These are phyloP conservation scores for Acholoe squamosa DNA, from an alignment of 2,888 invertebrate species.

Conservation along the genomic window DNA sequence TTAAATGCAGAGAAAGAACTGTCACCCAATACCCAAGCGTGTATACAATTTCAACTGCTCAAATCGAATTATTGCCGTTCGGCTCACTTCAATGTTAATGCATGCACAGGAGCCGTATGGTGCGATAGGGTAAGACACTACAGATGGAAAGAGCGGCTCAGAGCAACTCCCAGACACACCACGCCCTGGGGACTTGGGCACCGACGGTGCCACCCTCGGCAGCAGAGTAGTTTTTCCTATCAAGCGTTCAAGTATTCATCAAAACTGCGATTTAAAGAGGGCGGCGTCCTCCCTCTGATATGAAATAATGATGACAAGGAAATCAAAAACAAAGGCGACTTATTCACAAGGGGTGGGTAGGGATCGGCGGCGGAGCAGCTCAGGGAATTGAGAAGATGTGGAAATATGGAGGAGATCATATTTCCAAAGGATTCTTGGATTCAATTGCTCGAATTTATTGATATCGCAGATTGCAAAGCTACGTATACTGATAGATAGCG, in stretches of 20 bases:
- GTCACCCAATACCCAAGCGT: background rate
- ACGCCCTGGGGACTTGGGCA: background rate
- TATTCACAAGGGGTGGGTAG: background rate
- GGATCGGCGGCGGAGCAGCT: too few species aligned
- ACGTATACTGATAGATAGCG: too few species aligned
- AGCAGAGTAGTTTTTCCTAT: background rate
- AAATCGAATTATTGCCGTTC: background rate
- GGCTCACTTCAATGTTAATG: slow-evolving; percentile 1
- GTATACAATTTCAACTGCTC: background rate
- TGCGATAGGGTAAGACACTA: background rate
- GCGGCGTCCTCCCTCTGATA: background rate
- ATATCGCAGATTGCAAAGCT: too few species aligned
- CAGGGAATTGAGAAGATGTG: too few species aligned
- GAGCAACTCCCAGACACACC: background rate
- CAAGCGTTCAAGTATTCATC: background rate
- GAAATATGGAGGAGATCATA: too few species aligned
- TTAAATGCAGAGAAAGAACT: too few species aligned
- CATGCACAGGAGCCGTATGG: background rate
- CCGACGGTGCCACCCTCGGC: background rate
- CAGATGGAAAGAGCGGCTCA: too few species aligned
- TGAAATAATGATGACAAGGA: slow-evolving; percentile 6
- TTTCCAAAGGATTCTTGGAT: too few species aligned
- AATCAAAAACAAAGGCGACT: background rate
- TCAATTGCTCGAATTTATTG: too few species aligned
- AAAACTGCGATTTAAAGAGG: background rate